Evolutionary conservation across 2,888 invertebrate genomes (phyloP).

Genomic region (Drosophila incognita): DNA sequence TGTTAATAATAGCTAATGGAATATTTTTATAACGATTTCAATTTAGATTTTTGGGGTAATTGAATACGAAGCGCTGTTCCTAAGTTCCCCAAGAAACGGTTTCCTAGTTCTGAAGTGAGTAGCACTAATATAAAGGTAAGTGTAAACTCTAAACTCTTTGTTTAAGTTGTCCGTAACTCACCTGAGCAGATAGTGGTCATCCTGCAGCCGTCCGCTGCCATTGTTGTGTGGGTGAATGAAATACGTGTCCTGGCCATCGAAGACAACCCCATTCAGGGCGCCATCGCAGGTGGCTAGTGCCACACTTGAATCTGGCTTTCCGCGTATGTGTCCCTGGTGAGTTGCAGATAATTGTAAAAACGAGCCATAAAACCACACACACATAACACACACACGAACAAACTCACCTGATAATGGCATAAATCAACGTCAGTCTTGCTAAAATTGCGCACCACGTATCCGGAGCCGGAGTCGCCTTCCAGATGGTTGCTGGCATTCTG

Average conservation of each 20-base stretch:
- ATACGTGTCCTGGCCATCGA: constrained; percentile 90
- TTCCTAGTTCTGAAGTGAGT: neutral
- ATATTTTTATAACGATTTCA: too few species aligned
- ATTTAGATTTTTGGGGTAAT: too few species aligned
- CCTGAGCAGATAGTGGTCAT: constrained; percentile 84
- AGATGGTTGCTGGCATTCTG: constrained; percentile 76
- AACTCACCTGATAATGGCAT: constrained; percentile 85
- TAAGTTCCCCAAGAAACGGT: neutral
- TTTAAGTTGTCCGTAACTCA: constrained; percentile 55
- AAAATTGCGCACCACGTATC: constrained; percentile 83
- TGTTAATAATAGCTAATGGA: too few species aligned
- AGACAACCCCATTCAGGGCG: constrained; percentile 90
- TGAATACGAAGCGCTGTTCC: too few species aligned
- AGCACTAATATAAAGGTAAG: neutral
- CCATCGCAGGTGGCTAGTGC: constrained; percentile 92
- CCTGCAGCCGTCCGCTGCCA: constrained; percentile 79
- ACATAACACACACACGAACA: neutral
- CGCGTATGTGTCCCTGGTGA: constrained; percentile 88
- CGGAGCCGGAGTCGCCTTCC: constrained; percentile 35
- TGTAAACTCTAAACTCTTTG: neutral
- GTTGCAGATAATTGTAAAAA: constrained; percentile 12
- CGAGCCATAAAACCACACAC: constrained; percentile 4
- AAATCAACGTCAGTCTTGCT: constrained; percentile 85
- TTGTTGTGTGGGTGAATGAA: constrained; percentile 87
- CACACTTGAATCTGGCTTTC: constrained; percentile 90